A percentile compares a stretch with the other conserved stretches of the same genome.
phyloP scores from a whole-genome alignment of 2,797 vertebrate species.

The Lagothrix lagotricha region DNA sequence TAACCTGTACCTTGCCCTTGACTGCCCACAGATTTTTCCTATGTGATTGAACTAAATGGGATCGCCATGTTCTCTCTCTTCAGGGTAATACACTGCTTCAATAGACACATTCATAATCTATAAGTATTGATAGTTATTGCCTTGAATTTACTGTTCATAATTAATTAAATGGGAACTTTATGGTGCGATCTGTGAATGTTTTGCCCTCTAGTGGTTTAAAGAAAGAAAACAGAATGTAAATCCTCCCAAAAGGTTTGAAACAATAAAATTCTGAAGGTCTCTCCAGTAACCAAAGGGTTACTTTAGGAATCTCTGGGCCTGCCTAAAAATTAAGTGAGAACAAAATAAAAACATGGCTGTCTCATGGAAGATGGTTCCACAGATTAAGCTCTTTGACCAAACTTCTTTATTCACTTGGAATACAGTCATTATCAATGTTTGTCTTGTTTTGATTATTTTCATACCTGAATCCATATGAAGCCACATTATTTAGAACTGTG shows the following conservation, averaged over 20 bases:
- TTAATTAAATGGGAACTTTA: conserved; percentile 59
- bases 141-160: conserved; percentile 66
- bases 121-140: conserved; percentile 47
- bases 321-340: background rate
- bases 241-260: background rate
- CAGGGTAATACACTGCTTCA: conserved; percentile 7
- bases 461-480: background rate
- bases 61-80: background rate
- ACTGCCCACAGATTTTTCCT: background rate
- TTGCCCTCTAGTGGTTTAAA: conserved; percentile 73
- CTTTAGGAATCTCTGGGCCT: background rate
- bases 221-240: conserved; percentile 53
- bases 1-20: background rate
- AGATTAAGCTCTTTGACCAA: background rate
- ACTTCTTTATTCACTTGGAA: background rate
- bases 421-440: background rate
- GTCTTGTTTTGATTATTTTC: background rate
- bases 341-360: background rate
- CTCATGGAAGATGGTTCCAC: background rate
- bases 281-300: background rate
- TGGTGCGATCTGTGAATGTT: conserved; percentile 44
- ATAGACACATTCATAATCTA: background rate
- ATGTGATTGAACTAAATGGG: conserved; percentile 22
- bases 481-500: background rate
- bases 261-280: conserved; percentile 18